Conservation (phyloP, 2,888 invertebrate genomes). For the Drosophila borborema region DNA sequence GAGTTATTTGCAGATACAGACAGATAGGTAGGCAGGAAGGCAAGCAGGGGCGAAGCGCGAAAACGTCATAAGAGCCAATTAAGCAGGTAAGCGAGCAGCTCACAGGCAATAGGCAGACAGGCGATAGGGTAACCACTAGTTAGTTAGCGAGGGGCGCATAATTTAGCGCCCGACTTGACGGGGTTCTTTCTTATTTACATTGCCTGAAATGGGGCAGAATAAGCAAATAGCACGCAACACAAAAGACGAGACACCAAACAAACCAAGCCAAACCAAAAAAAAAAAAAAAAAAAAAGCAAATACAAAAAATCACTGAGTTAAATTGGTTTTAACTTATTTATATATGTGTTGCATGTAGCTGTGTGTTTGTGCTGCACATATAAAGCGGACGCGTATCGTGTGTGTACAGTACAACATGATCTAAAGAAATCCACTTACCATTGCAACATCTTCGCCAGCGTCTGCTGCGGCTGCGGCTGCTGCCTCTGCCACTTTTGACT, state of each 20-base stretch:
- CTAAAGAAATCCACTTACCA: constrained; percentile 74
- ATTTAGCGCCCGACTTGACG: constrained; percentile 61
- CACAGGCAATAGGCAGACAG: constrained; percentile 42
- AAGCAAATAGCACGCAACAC: constrained; percentile 67
- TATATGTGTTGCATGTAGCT: constrained; percentile 15
- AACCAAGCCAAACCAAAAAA: background rate
- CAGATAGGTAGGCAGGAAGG: constrained; percentile 16
- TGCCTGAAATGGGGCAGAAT: constrained; percentile 52
- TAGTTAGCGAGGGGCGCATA: constrained; percentile 50
- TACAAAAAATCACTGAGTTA: constrained; percentile 54
- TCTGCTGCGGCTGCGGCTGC: constrained; percentile 20
- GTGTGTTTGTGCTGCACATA: constrained; percentile 22
- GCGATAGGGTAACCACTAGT: constrained; percentile 38
- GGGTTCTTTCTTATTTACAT: constrained; percentile 73
- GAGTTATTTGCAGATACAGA: constrained; percentile 57
- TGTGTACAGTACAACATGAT: constrained; percentile 41
- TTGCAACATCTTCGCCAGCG: constrained; percentile 65
- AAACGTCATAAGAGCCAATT: constrained; percentile 81
- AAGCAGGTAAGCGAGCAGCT: constrained; percentile 70
- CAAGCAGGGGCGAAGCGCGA: constrained; percentile 56
- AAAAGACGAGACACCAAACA: constrained; percentile 41
- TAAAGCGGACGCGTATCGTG: constrained; percentile 34
- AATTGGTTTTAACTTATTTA: constrained; percentile 61
- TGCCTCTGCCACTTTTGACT: constrained; percentile 46
- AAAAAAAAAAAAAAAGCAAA: background rate